Evolutionary conservation across 2,113 vertebrate genomes (phyloP).

Genomic region (Ondatra zibethicus): DNA sequence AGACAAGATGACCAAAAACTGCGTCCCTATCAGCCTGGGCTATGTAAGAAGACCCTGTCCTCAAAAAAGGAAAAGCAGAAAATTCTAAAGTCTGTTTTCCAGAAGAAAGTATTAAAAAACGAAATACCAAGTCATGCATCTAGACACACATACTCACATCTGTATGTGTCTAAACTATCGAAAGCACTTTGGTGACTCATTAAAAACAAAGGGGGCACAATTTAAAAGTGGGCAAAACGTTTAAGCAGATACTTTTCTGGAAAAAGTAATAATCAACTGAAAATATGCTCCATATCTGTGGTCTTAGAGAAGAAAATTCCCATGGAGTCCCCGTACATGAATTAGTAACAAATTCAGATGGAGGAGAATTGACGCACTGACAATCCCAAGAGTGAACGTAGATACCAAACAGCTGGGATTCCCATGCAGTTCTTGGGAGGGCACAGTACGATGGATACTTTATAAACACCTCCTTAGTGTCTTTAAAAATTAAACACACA

Average conservation of each 20-base stretch:
- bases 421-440: background rate
- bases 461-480: background rate
- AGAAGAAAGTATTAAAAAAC: background rate
- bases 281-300: background rate
- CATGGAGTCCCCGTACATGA: background rate
- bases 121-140: background rate
- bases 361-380: background rate
- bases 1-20: background rate
- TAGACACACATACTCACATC: background rate
- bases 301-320: background rate
- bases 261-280: background rate
- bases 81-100: background rate
- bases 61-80: background rate
- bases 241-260: background rate
- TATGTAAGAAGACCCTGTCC: background rate
- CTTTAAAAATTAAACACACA: background rate
- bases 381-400: background rate
- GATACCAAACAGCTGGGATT: background rate
- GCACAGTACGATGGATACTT: background rate
- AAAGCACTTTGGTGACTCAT: background rate
- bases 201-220: background rate
- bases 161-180: background rate
- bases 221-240: background rate
- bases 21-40: background rate
- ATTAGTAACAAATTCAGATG: background rate